phyloP scores from a whole-genome alignment of 2,113 vertebrate genomes.

The Scartelaos histophorus region DNA sequence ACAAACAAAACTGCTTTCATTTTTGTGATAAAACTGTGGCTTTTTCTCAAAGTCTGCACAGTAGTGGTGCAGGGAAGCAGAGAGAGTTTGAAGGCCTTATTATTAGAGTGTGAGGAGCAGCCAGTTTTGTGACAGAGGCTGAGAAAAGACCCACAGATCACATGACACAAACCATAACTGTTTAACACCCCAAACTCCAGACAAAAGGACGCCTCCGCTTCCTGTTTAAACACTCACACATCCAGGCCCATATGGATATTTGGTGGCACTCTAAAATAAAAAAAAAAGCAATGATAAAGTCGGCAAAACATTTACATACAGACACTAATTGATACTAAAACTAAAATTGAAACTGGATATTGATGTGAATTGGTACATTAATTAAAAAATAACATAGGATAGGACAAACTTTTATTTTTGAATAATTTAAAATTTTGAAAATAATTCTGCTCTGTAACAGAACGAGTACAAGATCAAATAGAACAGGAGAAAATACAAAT shows the following conservation, averaged over 20 bases:
- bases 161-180: slow-evolving; percentile 72
- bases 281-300: not conserved
- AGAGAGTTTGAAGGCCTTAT: slow-evolving; percentile 46
- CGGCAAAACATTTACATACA: not conserved
- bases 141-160: slow-evolving; percentile 64
- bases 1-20: slow-evolving; percentile 20
- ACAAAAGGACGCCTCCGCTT: slow-evolving; percentile 56
- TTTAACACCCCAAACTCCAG: slow-evolving; percentile 58
- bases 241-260: slow-evolving; percentile 39
- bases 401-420: too few species aligned
- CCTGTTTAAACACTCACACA: slow-evolving; percentile 63
- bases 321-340: too few species aligned
- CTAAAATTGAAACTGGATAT: too few species aligned
- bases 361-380: too few species aligned
- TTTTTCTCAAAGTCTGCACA: slow-evolving; percentile 42
- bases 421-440: too few species aligned
- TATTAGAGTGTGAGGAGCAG: slow-evolving; percentile 53
- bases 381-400: too few species aligned
- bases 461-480: too few species aligned
- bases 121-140: slow-evolving; percentile 64
- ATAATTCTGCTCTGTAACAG: too few species aligned
- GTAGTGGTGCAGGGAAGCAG: slow-evolving; percentile 59
- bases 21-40: slow-evolving; percentile 42
- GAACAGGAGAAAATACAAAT: too few species aligned
- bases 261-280: slow-evolving; percentile 8